Evolutionary conservation across 2,797 vertebrate species (phyloP).

Genomic region (Harpagifer antarcticus): DNA sequence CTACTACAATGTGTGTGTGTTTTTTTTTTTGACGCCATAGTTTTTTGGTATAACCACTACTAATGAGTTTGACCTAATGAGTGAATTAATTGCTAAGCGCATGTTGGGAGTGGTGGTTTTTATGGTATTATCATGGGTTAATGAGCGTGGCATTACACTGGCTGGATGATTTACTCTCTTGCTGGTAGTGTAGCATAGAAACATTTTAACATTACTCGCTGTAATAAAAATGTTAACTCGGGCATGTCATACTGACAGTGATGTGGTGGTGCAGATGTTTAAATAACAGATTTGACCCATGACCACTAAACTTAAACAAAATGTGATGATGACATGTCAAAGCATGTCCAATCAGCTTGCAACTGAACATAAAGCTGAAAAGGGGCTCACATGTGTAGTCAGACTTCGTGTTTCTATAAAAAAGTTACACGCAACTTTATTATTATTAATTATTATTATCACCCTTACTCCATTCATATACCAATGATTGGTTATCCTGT

Average conservation of each 20-base stretch:
- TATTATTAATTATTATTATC: not conserved
- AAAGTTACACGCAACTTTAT: not conserved
- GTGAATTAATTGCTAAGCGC: conserved; percentile 69
- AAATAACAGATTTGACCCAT: not conserved
- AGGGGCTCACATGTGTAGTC: not conserved
- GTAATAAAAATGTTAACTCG: conserved; percentile 27
- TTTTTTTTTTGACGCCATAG: conserved; percentile 40
- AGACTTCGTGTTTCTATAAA: not conserved
- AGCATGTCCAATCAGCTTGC: conserved; percentile 17
- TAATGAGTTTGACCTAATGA: conserved; percentile 68
- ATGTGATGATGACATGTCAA: conserved; percentile 19
- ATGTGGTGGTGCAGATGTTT: conserved; percentile 13
- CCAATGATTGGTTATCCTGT: not conserved
- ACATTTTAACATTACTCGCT: conserved; percentile 31
- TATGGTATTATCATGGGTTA: conserved; percentile 71
- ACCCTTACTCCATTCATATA: not conserved
- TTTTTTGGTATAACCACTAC: conserved; percentile 34
- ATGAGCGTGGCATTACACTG: conserved; percentile 63
- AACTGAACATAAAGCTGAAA: not conserved
- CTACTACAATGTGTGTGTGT: conserved; percentile 1
- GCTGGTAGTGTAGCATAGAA: conserved; percentile 34
- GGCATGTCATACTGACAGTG: conserved; percentile 16
- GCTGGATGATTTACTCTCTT: conserved; percentile 57
- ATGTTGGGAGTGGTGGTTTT: conserved; percentile 68
- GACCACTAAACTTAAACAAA: not conserved